Evolutionary conservation across 2,797 vertebrate species (phyloP).

Genomic region (Coracias cyanogaster): DNA sequence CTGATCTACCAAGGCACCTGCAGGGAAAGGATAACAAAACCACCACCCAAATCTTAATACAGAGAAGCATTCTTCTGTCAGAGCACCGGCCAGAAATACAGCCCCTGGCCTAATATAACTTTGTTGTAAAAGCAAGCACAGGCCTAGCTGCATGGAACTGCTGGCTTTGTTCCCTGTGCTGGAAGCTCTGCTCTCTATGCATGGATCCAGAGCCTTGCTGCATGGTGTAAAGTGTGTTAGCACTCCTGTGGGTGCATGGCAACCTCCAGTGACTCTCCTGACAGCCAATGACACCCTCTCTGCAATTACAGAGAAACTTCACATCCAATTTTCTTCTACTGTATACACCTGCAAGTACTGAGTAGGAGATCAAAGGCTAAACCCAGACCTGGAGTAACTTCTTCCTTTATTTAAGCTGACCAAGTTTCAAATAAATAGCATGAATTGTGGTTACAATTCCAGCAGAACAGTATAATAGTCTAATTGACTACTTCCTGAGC

Average conservation of each 20-base stretch:
- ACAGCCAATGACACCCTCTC: neutral
- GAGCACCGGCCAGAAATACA: neutral
- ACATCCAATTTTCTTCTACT: neutral
- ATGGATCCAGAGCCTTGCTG: neutral
- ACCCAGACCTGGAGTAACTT: neutral
- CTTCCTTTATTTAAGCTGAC: neutral
- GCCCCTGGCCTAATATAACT: neutral
- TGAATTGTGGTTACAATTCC: neutral
- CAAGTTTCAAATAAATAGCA: neutral
- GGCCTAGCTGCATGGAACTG: neutral
- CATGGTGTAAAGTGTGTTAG: accelerated
- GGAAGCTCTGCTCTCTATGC: neutral
- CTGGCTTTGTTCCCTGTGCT: neutral
- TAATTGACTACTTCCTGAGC: neutral
- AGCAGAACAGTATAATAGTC: neutral
- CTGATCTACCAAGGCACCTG: constrained; percentile 97
- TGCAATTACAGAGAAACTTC: neutral
- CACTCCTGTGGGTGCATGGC: neutral
- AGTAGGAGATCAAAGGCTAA: neutral
- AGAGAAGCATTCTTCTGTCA: neutral
- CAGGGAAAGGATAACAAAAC: constrained; percentile 62
- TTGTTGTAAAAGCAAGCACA: neutral
- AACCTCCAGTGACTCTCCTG: neutral
- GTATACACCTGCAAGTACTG: neutral
- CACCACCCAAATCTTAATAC: constrained; percentile 56